A percentile compares a stretch with the other conserved stretches of the same genome.
These are phyloP conservation scores for Pelochelys cantorii DNA, from an alignment of 2,797 vertebrate species.

Conservation along the genomic window DNA sequence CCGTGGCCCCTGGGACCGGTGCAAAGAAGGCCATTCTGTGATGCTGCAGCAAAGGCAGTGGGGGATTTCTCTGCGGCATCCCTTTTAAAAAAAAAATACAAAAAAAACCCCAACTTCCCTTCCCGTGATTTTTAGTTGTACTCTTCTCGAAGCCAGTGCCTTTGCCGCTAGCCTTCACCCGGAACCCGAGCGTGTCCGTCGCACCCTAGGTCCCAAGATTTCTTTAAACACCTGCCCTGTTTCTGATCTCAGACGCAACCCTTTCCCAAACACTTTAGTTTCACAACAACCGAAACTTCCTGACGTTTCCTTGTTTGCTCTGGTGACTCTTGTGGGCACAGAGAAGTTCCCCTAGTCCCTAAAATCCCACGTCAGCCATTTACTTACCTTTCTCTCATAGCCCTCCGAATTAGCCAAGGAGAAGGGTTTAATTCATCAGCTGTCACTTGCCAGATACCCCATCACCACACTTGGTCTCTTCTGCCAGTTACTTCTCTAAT, in stretches of 20 bases:
- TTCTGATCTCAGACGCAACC: background rate
- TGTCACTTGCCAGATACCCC: background rate
- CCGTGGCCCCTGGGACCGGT: background rate
- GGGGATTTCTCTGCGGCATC: background rate
- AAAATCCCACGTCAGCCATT: background rate
- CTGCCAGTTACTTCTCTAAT: background rate
- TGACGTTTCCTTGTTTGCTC: background rate
- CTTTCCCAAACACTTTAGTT: background rate
- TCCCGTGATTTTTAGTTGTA: accelerated
- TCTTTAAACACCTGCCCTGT: background rate
- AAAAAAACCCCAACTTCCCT: accelerated
- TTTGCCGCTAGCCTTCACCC: background rate
- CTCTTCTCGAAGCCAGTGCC: background rate
- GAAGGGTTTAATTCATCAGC: background rate
- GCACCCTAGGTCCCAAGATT: background rate
- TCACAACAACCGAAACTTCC: background rate
- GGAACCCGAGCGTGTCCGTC: background rate
- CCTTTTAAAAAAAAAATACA: background rate
- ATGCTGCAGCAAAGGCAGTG: background rate
- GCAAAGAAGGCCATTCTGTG: background rate
- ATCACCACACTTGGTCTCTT: background rate
- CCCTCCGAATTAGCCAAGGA: background rate
- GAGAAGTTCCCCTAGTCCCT: background rate
- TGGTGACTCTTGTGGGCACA: background rate
- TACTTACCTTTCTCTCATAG: background rate